Percentiles rank a stretch among this genome's conserved stretches.
These are phyloP conservation scores for Drosophila ochracea DNA, from an alignment of 2,888 invertebrate genomes.

Conservation along the genomic window DNA sequence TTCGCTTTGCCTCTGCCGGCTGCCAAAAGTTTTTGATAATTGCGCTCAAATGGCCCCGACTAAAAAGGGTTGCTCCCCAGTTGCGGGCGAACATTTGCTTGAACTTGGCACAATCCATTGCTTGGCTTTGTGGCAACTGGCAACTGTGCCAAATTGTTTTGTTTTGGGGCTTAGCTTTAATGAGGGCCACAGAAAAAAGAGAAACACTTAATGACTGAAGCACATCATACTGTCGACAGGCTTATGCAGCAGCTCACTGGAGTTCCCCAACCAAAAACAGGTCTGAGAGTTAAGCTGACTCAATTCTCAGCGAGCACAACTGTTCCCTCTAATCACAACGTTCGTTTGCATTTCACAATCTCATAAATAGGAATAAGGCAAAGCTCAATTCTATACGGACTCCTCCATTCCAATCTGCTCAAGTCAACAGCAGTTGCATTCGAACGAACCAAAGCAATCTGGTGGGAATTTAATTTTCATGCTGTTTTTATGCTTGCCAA, in stretches of 20 bases:
- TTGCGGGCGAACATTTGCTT: conserved; percentile 22
- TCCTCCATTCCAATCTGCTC: conserved; percentile 54
- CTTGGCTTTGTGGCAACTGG: conserved; percentile 43
- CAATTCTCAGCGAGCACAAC: conserved; percentile 32
- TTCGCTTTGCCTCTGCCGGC: conserved; percentile 52
- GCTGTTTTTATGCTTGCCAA: conserved; percentile 39
- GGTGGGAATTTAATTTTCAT: conserved; percentile 58
- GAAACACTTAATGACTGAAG: conserved; percentile 70
- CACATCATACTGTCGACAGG: conserved; percentile 61
- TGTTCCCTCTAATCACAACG: conserved; percentile 42
- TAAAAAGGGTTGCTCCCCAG: conserved; percentile 66
- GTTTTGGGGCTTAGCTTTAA: conserved; percentile 67
- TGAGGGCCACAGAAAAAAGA: conserved; percentile 54
- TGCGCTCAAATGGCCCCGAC: conserved; percentile 67
- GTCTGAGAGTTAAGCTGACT: conserved; percentile 25
- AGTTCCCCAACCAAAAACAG: conserved; percentile 16
- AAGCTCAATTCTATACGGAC: conserved; percentile 46
- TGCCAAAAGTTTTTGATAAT: conserved; percentile 74
- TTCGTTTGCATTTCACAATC: conserved; percentile 70
- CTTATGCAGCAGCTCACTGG: conserved; percentile 38
- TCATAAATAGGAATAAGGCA: conserved; percentile 72
- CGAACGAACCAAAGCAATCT: conserved; percentile 39
- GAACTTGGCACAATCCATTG: conserved; percentile 40
- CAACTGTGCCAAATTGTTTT: conserved; percentile 51
- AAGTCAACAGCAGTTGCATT: conserved; percentile 47